Base-by-base conservation (phyloP, 2,888 invertebrate genomes). In the Euplagia quadripunctaria region DNA sequence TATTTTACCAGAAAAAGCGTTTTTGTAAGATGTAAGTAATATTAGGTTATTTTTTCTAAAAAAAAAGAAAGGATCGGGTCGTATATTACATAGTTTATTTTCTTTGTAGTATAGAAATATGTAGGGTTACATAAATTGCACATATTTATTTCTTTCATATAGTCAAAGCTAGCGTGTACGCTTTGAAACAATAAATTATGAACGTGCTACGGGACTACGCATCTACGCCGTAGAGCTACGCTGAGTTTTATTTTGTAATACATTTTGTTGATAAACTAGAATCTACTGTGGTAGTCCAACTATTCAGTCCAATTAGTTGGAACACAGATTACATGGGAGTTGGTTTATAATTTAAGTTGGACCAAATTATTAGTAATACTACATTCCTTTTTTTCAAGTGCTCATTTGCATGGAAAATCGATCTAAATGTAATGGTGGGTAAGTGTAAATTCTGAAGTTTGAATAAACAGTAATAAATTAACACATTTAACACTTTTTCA, bases 201-300 rank as follows among this genome's bases (percentile, higher is more conserved):
- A 69, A 74, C 66, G 43, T 72, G 76, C 80, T 79, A 80, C 77
- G 65, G 67, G 65, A n/a, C 79, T 77, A 79, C 73, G 77, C 64
- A 78, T 74, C 82, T 82, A 76, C 83, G 78, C 73, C 83, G 78
- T 81, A 78, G 69, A 43, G 76, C 76, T 55, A 49, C 65, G 17
- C 17, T 11, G n/a, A 42, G 66, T 73, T 79, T 79, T 74, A 69
- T 81, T 73, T 72, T 61, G 20, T 31, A 31, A 61, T 7, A 31
- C 12, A 14, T 20, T 31, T 31, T 31, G 61, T 61, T 31, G 31
- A 58, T 58, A 58, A 20, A 58, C 20, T 58, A 12, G 20, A 61
- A 31, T 61, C 1, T 31, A 61, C 4, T 11, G 20, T 58, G 4
- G n/a, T 55, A 9, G 11, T 4, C 52, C 3, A 11, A 58, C 58